Evolutionary conservation across 2,797 vertebrate genomes (phyloP).

Genomic region (Yasuhikotakia modesta): DNA sequence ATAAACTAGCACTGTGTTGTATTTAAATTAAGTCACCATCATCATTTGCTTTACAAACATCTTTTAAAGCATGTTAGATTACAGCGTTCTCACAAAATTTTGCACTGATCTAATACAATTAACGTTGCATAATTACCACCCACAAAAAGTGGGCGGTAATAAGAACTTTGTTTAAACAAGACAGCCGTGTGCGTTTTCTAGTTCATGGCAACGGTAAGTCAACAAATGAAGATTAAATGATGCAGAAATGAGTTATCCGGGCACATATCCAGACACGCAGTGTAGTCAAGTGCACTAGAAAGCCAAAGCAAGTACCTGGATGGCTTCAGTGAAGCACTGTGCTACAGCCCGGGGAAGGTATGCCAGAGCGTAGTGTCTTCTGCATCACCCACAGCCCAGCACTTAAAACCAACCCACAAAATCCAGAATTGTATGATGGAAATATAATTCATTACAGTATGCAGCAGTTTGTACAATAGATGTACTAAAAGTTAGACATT

Average conservation of each 20-base stretch:
- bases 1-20: no score
- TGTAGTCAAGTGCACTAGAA: conserved; percentile 3
- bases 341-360: neutral
- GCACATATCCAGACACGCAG: neutral
- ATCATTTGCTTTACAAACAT: no score
- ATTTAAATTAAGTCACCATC: neutral
- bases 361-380: neutral
- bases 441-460: no score
- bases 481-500: neutral
- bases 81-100: no score
- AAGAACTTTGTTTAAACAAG: neutral
- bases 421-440: no score
- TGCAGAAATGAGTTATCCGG: neutral
- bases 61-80: no score
- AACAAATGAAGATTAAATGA: conserved; percentile 2
- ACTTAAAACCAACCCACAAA: neutral
- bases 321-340: neutral
- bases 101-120: neutral
- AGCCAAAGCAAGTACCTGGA: neutral
- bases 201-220: neutral
- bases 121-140: neutral
- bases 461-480: no score
- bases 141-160: neutral
- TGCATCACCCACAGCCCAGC: neutral
- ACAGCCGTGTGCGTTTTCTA: neutral